Evolutionary conservation across 2,888 invertebrate genomes (phyloP).

Genomic region (Endomychus coccineus): DNA sequence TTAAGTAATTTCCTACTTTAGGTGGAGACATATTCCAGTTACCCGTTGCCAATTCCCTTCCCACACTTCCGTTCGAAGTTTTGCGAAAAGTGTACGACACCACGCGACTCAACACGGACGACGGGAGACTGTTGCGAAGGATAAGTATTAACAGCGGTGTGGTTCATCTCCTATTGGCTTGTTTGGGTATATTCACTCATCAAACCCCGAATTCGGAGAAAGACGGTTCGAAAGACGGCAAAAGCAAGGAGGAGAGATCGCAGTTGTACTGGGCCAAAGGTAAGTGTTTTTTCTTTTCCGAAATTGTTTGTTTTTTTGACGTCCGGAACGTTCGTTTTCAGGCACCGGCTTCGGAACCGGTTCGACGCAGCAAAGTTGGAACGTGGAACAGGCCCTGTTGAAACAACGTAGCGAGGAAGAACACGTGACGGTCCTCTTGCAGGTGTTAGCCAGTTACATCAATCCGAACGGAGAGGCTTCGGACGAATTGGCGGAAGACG

Average conservation of each 20-base stretch:
- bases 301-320: no score
- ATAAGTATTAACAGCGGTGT: conserved; percentile 80
- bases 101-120: conserved; percentile 66
- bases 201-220: conserved; percentile 46
- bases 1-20: no score
- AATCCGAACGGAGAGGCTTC: conserved; percentile 58
- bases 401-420: conserved; percentile 88
- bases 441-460: conserved; percentile 83
- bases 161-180: conserved; percentile 76
- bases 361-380: conserved; percentile 92
- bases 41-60: conserved; percentile 58
- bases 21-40: conserved; percentile 64
- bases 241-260: conserved; percentile 46
- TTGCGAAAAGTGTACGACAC: conserved; percentile 69
- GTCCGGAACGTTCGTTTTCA: conserved; percentile 14
- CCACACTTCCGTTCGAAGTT: conserved; percentile 73
- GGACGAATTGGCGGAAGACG: conserved; percentile 41
- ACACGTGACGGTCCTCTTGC: conserved; percentile 67
- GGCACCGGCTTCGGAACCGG: conserved; percentile 92
- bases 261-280: conserved; percentile 93
- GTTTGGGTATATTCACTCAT: conserved; percentile 83
- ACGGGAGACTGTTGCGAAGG: conserved; percentile 65
- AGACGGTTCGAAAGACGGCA: conserved; percentile 33
- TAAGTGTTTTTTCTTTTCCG: no score
- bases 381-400: conserved; percentile 88